These are phyloP conservation scores for Megalopta genalis DNA, from an alignment of 1,140 invertebrate species.

Conservation along the genomic window DNA sequence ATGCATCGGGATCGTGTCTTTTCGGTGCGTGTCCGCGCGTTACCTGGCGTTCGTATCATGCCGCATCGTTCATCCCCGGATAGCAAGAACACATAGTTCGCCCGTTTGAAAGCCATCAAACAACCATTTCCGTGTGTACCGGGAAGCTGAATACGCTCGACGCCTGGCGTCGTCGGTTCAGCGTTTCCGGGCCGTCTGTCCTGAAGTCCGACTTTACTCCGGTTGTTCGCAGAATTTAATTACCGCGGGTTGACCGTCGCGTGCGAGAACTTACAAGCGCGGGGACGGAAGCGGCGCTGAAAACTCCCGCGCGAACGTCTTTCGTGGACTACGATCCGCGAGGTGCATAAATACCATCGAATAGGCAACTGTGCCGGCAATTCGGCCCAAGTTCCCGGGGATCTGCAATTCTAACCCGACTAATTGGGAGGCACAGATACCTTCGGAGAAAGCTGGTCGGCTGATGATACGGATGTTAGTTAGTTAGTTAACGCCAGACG, in stretches of 20 bases:
- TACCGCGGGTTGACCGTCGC: neutral
- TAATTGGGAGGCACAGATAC: constrained; percentile 67
- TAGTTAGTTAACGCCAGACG: constrained; percentile 58
- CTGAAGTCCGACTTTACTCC: neutral
- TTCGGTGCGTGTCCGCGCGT: neutral
- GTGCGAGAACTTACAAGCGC: neutral
- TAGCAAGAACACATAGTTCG: constrained; percentile 6
- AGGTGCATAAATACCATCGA: constrained; percentile 6
- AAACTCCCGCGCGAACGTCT: neutral
- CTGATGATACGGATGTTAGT: constrained; percentile 55
- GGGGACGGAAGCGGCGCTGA: neutral
- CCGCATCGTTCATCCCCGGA: neutral
- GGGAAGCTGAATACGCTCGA: neutral
- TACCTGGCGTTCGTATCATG: neutral
- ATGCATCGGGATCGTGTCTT: neutral
- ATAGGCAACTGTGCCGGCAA: neutral
- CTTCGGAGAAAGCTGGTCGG: constrained; percentile 44
- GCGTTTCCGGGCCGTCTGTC: too few species aligned
- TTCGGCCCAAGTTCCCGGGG: constrained; percentile 44
- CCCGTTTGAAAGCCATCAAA: constrained; percentile 20
- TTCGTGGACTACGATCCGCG: neutral
- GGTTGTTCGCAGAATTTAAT: neutral
- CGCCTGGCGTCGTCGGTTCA: too few species aligned
- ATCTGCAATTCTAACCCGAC: constrained; percentile 68
- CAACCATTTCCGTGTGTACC: neutral